Conservation (phyloP, 2,797 vertebrate genomes). For the Thunnus albacares region DNA sequence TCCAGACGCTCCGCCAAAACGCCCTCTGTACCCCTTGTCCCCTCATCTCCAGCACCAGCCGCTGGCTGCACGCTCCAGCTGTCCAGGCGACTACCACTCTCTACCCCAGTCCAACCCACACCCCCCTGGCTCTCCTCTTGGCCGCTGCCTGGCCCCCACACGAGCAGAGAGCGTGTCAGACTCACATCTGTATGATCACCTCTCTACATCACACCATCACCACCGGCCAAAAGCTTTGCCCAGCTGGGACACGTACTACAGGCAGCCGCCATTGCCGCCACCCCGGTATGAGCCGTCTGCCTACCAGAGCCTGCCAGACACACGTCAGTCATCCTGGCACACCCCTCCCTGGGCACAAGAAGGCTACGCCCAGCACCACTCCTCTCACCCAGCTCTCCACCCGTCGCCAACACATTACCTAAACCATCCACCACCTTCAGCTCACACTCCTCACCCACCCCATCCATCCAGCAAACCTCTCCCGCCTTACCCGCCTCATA, state of each 20-base stretch:
- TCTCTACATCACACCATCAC: slow-evolving; percentile 86
- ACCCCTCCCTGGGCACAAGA: slow-evolving; percentile 82
- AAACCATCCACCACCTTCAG: slow-evolving; percentile 55
- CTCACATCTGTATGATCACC: slow-evolving; percentile 91
- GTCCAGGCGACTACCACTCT: slow-evolving; percentile 91
- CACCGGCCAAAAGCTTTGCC: slow-evolving; percentile 87
- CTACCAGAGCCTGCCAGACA: slow-evolving; percentile 94
- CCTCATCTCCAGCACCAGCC: slow-evolving; percentile 90
- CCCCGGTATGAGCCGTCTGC: slow-evolving; percentile 90
- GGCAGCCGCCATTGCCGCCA: slow-evolving; percentile 86
- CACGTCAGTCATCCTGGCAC: slow-evolving; percentile 91
- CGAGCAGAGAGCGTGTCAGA: slow-evolving; percentile 92
- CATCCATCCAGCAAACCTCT: slow-evolving; percentile 36
- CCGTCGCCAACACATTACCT: slow-evolving; percentile 71
- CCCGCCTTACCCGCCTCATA: slow-evolving; percentile 52
- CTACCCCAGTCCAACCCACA: slow-evolving; percentile 78
- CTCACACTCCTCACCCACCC: slow-evolving; percentile 64
- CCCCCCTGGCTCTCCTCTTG: slow-evolving; percentile 87
- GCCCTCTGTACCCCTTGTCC: slow-evolving; percentile 89
- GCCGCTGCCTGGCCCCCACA: slow-evolving; percentile 89
- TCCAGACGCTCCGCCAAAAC: slow-evolving; percentile 90
- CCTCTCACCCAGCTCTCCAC: slow-evolving; percentile 76
- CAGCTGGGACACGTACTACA: slow-evolving; percentile 92
- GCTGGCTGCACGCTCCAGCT: slow-evolving; percentile 89
- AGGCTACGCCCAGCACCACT: slow-evolving; percentile 69